Base-by-base conservation (phyloP, 2,888 invertebrate species). In the Augochlorella aurata region DNA sequence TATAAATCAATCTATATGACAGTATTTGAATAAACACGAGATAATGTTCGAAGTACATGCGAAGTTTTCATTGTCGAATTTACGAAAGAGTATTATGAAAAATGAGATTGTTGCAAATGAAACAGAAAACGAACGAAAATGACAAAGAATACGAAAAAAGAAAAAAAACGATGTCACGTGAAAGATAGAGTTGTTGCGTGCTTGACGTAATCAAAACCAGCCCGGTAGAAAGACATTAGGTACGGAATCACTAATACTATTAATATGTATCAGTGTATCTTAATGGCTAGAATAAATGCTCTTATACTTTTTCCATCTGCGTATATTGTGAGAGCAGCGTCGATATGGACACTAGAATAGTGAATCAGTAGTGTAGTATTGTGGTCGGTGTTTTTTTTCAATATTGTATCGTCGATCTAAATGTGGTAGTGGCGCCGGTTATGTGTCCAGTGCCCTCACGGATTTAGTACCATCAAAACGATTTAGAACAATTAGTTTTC, bases 201-300 rank as follows among this genome's bases (percentile, higher is more conserved):
- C 91, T 92, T 92, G 91, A 92, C 88, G 91, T 92, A 92, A 91
- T 93, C 92, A 93, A 93, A 93, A 93, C 92, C 93, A 93, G 92
- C 93, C 93, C 93, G 91, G 92, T 93, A 93, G 93, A 92, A 88
- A 91, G 87, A 88, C 82, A 85, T 92, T 93, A 93, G 93, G 93
- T 93, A 93, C 92, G 93, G 87, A 93, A 92, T 91, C 90, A 93
- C 90, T 91, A 93, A 93, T 92, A 92, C 91, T 92, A 91, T 92
- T 92, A 91, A 92, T 91, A 92, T 92, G 90, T 93, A 93, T 93
- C 92, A 92, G 92, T 93, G 93, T 92, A 91, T 91, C 85, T 90
- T 81, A 91, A 91, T 93, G 90, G 90, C 90, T 93, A 93, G 92
- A 92, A 92, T 92, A 92, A 93, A 92, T 81, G 92, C 91, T 93